Evolutionary conservation across 2,113 vertebrate genomes (phyloP).

Genomic region (Chloroceryle aenea): DNA sequence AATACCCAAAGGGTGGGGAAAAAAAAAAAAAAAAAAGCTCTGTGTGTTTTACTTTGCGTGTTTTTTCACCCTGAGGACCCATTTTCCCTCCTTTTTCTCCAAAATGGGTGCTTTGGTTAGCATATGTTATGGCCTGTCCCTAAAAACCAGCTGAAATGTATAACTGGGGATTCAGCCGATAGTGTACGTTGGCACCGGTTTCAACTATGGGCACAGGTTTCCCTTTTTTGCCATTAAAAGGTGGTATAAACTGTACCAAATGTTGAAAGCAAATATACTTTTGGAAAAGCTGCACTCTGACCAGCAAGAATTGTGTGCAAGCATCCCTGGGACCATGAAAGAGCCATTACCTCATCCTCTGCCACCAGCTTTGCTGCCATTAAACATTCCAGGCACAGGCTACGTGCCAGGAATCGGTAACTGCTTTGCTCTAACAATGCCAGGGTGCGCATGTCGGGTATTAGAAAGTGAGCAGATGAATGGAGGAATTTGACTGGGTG

Average conservation of each 20-base stretch:
- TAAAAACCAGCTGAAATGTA: neutral
- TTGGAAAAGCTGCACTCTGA: neutral
- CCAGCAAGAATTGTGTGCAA: neutral
- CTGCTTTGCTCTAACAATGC: neutral
- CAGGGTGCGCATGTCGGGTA: neutral
- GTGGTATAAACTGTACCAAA: neutral
- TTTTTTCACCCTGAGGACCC: neutral
- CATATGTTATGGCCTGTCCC: neutral
- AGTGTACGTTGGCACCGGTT: accelerated
- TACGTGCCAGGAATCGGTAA: neutral
- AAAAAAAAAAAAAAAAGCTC: neutral
- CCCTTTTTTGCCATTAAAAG: neutral
- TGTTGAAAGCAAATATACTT: neutral
- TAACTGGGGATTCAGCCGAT: neutral
- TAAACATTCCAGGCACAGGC: conserved; percentile 7
- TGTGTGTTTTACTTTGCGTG: neutral
- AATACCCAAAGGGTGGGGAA: conserved; percentile 21
- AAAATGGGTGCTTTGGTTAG: neutral
- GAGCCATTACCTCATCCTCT: conserved; percentile 45
- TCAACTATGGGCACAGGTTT: neutral
- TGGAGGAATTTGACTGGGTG: neutral
- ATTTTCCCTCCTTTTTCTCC: neutral
- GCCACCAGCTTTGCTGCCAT: neutral
- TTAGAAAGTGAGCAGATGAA: neutral
- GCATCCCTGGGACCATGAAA: neutral